phyloP scores from a whole-genome alignment of 2,797 vertebrate genomes.

The Pelochelys cantorii region DNA sequence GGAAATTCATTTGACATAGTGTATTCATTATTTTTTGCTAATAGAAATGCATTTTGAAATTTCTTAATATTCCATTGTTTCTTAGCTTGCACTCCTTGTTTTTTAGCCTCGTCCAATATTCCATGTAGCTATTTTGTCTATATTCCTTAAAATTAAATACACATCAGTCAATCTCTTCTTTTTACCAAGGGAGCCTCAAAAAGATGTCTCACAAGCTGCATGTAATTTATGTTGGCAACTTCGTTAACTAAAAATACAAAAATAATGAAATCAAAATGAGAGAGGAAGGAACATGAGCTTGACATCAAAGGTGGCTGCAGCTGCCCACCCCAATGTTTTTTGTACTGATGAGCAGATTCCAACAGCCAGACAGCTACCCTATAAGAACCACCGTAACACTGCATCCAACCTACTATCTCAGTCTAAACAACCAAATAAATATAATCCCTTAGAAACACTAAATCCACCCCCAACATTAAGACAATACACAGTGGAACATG shows the following conservation, averaged over 20 bases:
- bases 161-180: background rate
- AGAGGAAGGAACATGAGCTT: background rate
- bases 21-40: background rate
- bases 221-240: background rate
- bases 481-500: background rate
- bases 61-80: background rate
- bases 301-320: slow-evolving; percentile 22
- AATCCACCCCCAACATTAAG: background rate
- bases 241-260: background rate
- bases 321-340: background rate
- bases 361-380: no score
- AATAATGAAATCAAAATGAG: background rate
- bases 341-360: background rate
- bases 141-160: background rate
- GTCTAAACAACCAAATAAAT: background rate
- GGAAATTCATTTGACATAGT: background rate
- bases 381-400: background rate
- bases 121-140: background rate
- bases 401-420: background rate
- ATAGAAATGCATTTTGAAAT: fast-evolving
- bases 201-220: background rate
- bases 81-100: background rate
- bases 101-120: background rate
- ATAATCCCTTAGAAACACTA: background rate
- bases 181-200: slow-evolving; percentile 5